Evolutionary conservation across 2,113 vertebrate species (phyloP).

Genomic region (Mormyrus iriodes): DNA sequence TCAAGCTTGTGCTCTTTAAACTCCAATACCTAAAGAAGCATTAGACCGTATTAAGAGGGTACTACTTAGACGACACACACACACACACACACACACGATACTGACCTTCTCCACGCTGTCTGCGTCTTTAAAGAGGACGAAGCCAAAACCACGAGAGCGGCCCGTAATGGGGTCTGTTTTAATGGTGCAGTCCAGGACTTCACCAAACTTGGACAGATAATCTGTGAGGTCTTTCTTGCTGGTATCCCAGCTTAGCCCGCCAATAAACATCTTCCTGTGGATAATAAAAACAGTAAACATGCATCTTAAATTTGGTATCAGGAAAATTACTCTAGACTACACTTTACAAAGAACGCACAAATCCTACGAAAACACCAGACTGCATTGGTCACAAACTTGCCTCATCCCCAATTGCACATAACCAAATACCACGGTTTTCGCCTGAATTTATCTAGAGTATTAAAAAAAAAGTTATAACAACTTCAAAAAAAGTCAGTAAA

Average conservation of each 20-base stretch:
- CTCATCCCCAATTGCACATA: background rate
- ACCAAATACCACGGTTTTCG: background rate
- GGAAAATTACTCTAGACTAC: background rate
- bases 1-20: constrained; percentile 82
- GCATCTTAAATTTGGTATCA: background rate
- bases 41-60: background rate
- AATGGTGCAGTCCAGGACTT: constrained; percentile 83
- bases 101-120: constrained; percentile 77
- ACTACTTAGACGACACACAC: background rate
- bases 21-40: constrained; percentile 69
- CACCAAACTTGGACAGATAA: constrained; percentile 80
- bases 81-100: background rate
- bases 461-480: background rate
- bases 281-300: constrained; percentile 10
- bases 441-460: background rate
- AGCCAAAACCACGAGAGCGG: constrained; percentile 78
- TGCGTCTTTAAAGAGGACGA: constrained; percentile 81
- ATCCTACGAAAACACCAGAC: background rate
- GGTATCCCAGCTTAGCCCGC: constrained; percentile 84
- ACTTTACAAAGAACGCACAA: background rate
- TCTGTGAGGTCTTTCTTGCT: constrained; percentile 84
- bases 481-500: background rate
- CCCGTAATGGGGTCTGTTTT: constrained; percentile 82
- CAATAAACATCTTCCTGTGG: constrained; percentile 83
- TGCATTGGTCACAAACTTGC: background rate